These are phyloP conservation scores for Drosophila quadrilineata DNA, from an alignment of 1,140 invertebrate genomes.

Conservation along the genomic window DNA sequence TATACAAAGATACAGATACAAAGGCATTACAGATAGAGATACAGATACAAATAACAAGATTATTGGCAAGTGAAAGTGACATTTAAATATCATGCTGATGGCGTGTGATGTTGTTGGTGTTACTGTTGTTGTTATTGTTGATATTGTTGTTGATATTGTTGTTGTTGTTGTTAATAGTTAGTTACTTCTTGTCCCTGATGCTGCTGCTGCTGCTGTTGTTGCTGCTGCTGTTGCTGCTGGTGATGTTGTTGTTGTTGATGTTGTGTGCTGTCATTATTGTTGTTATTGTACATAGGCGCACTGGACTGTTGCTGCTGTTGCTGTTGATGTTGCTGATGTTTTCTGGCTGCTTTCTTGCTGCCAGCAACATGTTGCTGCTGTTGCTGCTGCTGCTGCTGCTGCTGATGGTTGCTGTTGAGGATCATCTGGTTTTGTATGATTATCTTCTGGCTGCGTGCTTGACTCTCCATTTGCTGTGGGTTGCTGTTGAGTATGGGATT, in stretches of 20 bases:
- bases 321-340: slow-evolving; percentile 52
- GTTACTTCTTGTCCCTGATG: slow-evolving; percentile 64
- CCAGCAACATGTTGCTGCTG: slow-evolving; percentile 53
- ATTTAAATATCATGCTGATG: slow-evolving; percentile 31
- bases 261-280: slow-evolving; percentile 49
- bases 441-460: slow-evolving; percentile 73
- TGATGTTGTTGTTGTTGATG: slow-evolving; percentile 61
- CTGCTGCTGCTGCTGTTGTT: slow-evolving; percentile 25
- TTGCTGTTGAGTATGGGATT: slow-evolving; percentile 52
- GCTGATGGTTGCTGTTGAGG: slow-evolving; percentile 71
- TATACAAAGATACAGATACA: slow-evolving; percentile 41
- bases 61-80: slow-evolving; percentile 31
- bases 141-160: slow-evolving; percentile 31
- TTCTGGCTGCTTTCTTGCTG: slow-evolving; percentile 37
- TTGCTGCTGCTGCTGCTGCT: slow-evolving; percentile 55
- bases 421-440: slow-evolving; percentile 81
- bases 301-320: slow-evolving; percentile 53
- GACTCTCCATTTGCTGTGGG: slow-evolving; percentile 54
- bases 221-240: slow-evolving; percentile 37
- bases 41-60: neutral
- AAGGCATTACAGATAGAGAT: slow-evolving; percentile 1
- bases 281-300: slow-evolving; percentile 63
- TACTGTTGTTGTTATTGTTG: slow-evolving; percentile 25
- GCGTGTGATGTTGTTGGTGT: slow-evolving; percentile 34
- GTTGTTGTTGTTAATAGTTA: slow-evolving; percentile 34